Evolutionary conservation across 2,113 vertebrate genomes (phyloP).

Genomic region (Sisor rabdophorus): DNA sequence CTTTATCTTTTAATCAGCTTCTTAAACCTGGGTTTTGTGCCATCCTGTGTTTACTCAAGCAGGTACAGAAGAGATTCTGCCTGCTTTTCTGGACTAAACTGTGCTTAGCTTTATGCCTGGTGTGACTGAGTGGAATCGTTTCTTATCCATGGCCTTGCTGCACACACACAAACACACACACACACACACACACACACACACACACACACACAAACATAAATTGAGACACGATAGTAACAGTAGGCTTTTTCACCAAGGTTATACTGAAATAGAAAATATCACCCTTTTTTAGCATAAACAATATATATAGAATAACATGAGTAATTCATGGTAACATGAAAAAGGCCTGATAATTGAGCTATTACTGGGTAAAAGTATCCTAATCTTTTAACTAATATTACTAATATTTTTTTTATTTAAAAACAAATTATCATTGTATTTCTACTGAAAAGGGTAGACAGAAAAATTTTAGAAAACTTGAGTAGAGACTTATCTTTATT

Average conservation of each 20-base stretch:
- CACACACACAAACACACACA: background rate
- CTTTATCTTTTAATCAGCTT: slow-evolving; percentile 72
- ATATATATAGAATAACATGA: too few species aligned
- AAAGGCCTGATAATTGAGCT: too few species aligned
- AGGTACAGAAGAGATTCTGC: slow-evolving; percentile 68
- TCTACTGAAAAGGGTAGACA: too few species aligned
- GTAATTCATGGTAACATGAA: too few species aligned
- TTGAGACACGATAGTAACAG: too few species aligned
- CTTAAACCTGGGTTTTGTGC: slow-evolving; percentile 53
- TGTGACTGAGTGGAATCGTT: slow-evolving; percentile 12
- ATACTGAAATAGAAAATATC: slow-evolving; percentile 5
- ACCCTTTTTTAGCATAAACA: too few species aligned
- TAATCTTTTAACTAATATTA: too few species aligned
- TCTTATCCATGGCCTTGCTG: background rate
- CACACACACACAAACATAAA: slow-evolving; percentile 5
- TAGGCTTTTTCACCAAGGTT: slow-evolving; percentile 14
- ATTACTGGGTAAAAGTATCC: too few species aligned
- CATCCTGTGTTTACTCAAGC: slow-evolving; percentile 57
- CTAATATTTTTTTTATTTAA: too few species aligned
- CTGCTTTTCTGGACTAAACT: slow-evolving; percentile 65
- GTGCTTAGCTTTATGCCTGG: slow-evolving; percentile 42
- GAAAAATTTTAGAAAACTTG: too few species aligned
- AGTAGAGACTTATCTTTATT: too few species aligned
- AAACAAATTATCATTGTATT: too few species aligned
- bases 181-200: slow-evolving; percentile 23